Evolutionary conservation across 2,888 invertebrate species (phyloP).

Genomic region (Acrobasis repandana): DNA sequence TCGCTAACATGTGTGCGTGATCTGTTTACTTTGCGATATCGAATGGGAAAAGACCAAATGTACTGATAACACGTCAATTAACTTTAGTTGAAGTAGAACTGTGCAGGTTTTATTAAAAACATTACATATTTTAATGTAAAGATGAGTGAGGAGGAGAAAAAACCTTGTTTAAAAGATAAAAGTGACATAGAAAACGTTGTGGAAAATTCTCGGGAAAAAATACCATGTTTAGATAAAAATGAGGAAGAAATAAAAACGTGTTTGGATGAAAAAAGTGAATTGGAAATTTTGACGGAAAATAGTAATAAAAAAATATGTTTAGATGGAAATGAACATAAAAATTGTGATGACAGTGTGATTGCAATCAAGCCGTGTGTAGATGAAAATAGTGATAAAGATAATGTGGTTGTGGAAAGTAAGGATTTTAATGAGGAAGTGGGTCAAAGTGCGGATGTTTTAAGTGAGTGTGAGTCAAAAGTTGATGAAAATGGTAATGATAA

Average conservation of each 20-base stretch:
- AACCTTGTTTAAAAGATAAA: slow-evolving; percentile 40
- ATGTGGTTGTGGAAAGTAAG: slow-evolving; percentile 19
- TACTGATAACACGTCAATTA: slow-evolving; percentile 20
- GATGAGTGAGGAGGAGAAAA: slow-evolving; percentile 62
- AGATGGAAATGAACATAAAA: slow-evolving; percentile 11
- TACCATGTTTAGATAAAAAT: slow-evolving; percentile 36
- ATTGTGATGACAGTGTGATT: neutral
- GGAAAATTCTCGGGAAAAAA: slow-evolving; percentile 36
- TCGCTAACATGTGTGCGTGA: slow-evolving; percentile 20
- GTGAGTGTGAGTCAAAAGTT: slow-evolving; percentile 41
- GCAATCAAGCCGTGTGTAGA: neutral
- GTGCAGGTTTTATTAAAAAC: neutral
- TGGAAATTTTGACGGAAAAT: slow-evolving; percentile 24
- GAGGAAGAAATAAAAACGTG: slow-evolving; percentile 28
- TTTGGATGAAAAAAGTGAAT: neutral
- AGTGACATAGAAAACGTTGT: slow-evolving; percentile 28
- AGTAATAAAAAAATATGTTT: slow-evolving; percentile 40
- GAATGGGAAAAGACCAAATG: slow-evolving; percentile 26
- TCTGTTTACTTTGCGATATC: slow-evolving; percentile 26
- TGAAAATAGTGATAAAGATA: slow-evolving; percentile 25
- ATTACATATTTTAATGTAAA: slow-evolving; percentile 29
- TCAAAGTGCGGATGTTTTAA: slow-evolving; percentile 28
- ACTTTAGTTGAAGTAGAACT: neutral
- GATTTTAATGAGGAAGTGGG: slow-evolving; percentile 29
- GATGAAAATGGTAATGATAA: slow-evolving; percentile 25